Evolutionary conservation across 1,140 invertebrate species (phyloP).

Genomic region (Oreohelix idahoensis): DNA sequence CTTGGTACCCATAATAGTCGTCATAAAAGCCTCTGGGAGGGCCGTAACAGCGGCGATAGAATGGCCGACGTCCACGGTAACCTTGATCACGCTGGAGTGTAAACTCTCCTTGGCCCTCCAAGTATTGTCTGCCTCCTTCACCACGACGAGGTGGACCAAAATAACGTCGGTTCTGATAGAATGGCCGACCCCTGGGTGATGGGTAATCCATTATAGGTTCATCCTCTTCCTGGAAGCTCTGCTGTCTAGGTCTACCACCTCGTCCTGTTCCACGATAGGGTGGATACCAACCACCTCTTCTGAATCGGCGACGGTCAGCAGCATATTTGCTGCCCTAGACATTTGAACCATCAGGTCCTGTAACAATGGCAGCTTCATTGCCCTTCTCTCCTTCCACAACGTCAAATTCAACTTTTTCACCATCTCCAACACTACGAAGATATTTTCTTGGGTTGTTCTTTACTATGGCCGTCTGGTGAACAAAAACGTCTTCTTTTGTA

Average conservation of each 20-base stretch:
- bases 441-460: constrained; percentile 98
- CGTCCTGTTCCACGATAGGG: constrained; percentile 67
- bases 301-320: constrained; percentile 86
- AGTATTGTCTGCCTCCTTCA: constrained; percentile 12
- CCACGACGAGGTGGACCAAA: constrained; percentile 34
- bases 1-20: constrained; percentile 43
- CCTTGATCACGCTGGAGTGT: constrained; percentile 29
- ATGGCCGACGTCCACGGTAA: constrained; percentile 26
- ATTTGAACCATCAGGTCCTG: constrained; percentile 91
- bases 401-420: constrained; percentile 98
- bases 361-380: constrained; percentile 97
- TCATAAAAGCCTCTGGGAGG: constrained; percentile 33
- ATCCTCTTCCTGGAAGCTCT: constrained; percentile 34
- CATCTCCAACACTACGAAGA: constrained; percentile 97
- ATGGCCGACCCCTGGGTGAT: constrained; percentile 21
- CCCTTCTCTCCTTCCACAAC: constrained; percentile 98
- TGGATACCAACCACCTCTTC: constrained; percentile 78
- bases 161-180: constrained; percentile 40
- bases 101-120: constrained; percentile 26
- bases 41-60: constrained; percentile 36
- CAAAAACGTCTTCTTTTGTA: neutral
- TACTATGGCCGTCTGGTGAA: constrained; percentile 83
- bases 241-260: constrained; percentile 34
- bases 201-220: neutral
- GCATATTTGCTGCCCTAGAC: constrained; percentile 97